Evolutionary conservation across 2,797 vertebrate genomes (phyloP), one percentile per base, ranked within the genome.

Genomic region (Periparus ater): DNA sequence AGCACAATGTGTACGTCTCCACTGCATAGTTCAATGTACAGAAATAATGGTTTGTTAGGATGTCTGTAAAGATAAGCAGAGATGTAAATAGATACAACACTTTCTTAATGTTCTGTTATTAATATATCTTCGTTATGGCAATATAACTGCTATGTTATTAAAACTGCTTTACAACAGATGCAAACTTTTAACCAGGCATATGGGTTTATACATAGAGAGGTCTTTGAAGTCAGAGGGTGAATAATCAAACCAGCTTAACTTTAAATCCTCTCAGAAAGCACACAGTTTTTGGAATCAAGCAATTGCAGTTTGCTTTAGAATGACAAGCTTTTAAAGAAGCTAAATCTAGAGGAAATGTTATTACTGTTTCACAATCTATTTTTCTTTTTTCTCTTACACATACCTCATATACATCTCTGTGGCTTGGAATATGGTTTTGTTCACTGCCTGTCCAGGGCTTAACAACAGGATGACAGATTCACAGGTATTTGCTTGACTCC

Each of bases 221-320:
- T 81, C 55, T 91, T 92, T 91, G 66, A 93, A 91, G 71, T 84
- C 67, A 89, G 65, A 88, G 48, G 50, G 48, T 81, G 51, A 90
- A 92, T 71, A 94, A 87, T 21, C 32, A 54, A 89, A 94, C 38
- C 44, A 91, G 55, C 47, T 94, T 88, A 94, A 83, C 66, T 89
- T 92, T 78, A 77, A 90, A 93, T 86, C 85, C 63, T 82, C 70
- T 83, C 75, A 88, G 44, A 94, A 96, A 79, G 48, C 63, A 74
- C 66, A 85, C 18, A 47, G 79, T 73, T 78, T 81, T 72, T 48
- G 38, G 47, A 79, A 61, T 40, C 50, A 76, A 66, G 54, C 15
- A 83, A 68, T 45, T 70, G n/a, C 62, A 62, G 40, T 88, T 85
- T 83, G 44, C 82, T 85, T 95, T 58, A 91, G 50, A 88, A 85